Conservation (phyloP, 2,888 invertebrate species). For the Meandrusa payeni region DNA sequence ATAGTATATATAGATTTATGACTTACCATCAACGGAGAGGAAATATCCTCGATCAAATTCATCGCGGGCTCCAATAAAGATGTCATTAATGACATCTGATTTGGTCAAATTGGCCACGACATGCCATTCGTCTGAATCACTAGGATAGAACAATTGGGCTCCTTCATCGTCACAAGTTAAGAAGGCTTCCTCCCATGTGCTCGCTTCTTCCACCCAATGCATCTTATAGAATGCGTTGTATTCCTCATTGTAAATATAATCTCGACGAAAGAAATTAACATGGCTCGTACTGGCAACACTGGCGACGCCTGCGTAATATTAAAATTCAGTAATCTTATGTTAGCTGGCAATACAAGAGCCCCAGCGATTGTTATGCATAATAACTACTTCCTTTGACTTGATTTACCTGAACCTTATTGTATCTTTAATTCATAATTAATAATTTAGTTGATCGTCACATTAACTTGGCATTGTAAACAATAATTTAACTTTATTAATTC, state of each 20-base stretch:
- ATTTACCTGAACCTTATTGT: too few species aligned
- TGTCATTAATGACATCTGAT: conserved; percentile 30
- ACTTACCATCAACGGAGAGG: conserved; percentile 47
- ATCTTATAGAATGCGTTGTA: conserved; percentile 48
- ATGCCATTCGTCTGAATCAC: conserved; percentile 37
- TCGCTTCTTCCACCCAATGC: conserved; percentile 36
- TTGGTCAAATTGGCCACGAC: conserved; percentile 33
- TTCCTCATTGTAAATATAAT: conserved; percentile 42
- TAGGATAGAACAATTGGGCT: conserved; percentile 45
- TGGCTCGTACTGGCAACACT: conserved; percentile 29
- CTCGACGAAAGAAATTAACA: conserved; percentile 42
- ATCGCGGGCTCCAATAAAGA: conserved; percentile 44
- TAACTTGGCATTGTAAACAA: too few species aligned
- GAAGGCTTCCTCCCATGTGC: conserved; percentile 38
- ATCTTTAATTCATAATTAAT: too few species aligned
- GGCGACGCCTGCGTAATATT: too few species aligned
- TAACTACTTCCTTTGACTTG: too few species aligned
- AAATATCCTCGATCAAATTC: conserved; percentile 43
- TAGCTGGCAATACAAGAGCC: too few species aligned
- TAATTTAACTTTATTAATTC: too few species aligned
- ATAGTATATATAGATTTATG: conserved; percentile 25
- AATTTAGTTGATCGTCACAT: too few species aligned
- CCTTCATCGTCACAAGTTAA: conserved; percentile 44
- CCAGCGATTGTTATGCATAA: too few species aligned
- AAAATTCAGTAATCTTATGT: too few species aligned